Conservation (phyloP, 2,113 vertebrate genomes). For the Sceloporus undulatus region DNA sequence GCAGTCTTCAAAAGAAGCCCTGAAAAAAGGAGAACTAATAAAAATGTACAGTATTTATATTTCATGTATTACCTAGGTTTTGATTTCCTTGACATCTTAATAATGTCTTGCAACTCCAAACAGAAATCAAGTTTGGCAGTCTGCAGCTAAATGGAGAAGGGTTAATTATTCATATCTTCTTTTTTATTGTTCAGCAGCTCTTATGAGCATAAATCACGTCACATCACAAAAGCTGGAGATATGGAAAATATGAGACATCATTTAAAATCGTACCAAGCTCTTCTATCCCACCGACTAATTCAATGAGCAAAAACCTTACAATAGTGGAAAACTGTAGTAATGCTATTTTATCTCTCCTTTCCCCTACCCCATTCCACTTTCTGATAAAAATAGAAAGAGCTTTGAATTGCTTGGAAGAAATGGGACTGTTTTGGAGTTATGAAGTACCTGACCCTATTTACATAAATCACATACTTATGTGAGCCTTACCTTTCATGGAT, state of each 20-base stretch:
- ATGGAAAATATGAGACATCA: conserved; percentile 9
- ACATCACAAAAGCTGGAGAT: background rate
- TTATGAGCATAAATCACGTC: conserved; percentile 25
- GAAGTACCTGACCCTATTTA: conserved; percentile 20
- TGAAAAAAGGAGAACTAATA: conserved; percentile 21
- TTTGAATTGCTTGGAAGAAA: conserved; percentile 26
- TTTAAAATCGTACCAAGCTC: conserved; percentile 35
- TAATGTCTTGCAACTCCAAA: conserved; percentile 38
- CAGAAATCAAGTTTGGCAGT: conserved; percentile 30
- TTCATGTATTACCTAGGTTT: conserved; percentile 41
- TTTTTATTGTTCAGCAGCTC: conserved; percentile 37
- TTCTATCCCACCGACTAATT: background rate
- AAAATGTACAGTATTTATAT: conserved; percentile 43
- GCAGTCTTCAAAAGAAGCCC: conserved; percentile 14
- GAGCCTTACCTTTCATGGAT: background rate
- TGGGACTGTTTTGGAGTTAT: background rate
- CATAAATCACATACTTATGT: background rate
- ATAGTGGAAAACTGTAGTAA: background rate
- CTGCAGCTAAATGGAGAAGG: conserved; percentile 24
- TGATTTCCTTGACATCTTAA: conserved; percentile 42
- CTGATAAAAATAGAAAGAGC: background rate
- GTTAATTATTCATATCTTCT: conserved; percentile 48
- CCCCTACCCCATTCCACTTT: background rate
- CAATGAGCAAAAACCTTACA: fast-evolving
- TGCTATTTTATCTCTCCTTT: background rate